phyloP scores from a whole-genome alignment of 2,797 vertebrate species.

The Silurus lanzhouensis region DNA sequence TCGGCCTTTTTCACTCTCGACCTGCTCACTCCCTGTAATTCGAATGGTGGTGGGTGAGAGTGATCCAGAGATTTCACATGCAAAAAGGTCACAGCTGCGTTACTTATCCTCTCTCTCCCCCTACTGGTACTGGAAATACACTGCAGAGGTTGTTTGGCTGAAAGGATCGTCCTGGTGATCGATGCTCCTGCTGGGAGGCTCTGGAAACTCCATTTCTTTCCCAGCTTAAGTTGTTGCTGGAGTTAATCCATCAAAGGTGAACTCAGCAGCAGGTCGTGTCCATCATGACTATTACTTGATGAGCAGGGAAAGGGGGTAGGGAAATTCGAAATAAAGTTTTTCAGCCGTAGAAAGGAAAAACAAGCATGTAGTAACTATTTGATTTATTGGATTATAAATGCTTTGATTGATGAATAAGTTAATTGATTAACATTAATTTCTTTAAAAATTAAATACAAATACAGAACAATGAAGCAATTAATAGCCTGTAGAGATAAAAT shows the following conservation, averaged over 20 bases:
- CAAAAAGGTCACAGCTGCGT: slow-evolving; percentile 73
- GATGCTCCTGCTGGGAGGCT: slow-evolving; percentile 25
- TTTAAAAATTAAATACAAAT: not conserved
- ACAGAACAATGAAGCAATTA: not conserved
- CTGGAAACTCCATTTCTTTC: slow-evolving; percentile 48
- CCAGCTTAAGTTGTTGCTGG: slow-evolving; percentile 39
- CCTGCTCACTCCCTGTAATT: slow-evolving; percentile 15
- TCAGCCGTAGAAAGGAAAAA: slow-evolving; percentile 49
- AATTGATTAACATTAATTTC: too few relatives aligned
- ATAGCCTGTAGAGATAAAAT: not conserved
- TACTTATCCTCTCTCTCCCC: slow-evolving; percentile 82
- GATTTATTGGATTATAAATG: too few relatives aligned
- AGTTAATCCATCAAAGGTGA: slow-evolving; percentile 62
- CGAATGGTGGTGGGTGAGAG: not conserved
- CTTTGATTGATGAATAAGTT: too few relatives aligned
- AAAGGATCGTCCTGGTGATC: slow-evolving; percentile 53
- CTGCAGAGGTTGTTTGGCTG: slow-evolving; percentile 68
- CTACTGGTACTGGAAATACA: slow-evolving; percentile 77
- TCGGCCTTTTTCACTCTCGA: not conserved
- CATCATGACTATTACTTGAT: slow-evolving; percentile 57
- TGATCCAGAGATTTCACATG: not conserved
- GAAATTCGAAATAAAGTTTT: slow-evolving; percentile 50
- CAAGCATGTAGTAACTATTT: not conserved
- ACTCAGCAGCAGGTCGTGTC: slow-evolving; percentile 54
- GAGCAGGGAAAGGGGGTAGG: slow-evolving; percentile 56